Conservation (phyloP, 2,888 invertebrate genomes). For the Microplitis manilae region DNA sequence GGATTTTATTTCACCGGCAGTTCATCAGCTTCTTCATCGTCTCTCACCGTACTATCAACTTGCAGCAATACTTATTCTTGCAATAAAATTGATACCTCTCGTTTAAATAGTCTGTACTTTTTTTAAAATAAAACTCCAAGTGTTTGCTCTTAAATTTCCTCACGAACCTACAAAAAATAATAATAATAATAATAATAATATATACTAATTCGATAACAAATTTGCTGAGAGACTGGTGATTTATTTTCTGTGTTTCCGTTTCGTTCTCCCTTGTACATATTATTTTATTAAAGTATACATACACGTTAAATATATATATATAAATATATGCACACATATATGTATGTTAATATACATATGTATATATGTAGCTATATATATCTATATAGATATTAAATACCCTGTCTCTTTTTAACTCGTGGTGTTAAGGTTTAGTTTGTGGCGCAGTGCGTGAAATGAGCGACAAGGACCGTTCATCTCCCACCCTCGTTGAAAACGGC, state of each 20-base stretch:
- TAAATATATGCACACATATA: background rate
- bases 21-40: conserved; percentile 27
- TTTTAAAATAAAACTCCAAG: background rate
- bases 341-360: no score
- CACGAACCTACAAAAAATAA: background rate
- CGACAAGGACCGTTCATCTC: conserved; percentile 91
- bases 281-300: background rate
- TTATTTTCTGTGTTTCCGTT: conserved; percentile 18
- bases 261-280: background rate
- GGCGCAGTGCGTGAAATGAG: conserved; percentile 81
- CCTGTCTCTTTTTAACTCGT: conserved; percentile 17
- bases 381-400: conserved; percentile 42
- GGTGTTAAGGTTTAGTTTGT: conserved; percentile 49
- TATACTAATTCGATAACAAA: background rate
- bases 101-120: background rate
- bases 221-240: background rate
- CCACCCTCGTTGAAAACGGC: conserved; percentile 90
- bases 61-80: conserved; percentile 6
- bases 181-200: background rate
- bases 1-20: conserved; percentile 41
- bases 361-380: conserved; percentile 41
- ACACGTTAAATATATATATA: background rate
- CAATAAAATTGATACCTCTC: no score
- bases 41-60: conserved; percentile 12
- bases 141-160: background rate